These are phyloP conservation scores for Xenotilapia leptura DNA, from an alignment of 2,113 vertebrate species.

Conservation along the genomic window DNA sequence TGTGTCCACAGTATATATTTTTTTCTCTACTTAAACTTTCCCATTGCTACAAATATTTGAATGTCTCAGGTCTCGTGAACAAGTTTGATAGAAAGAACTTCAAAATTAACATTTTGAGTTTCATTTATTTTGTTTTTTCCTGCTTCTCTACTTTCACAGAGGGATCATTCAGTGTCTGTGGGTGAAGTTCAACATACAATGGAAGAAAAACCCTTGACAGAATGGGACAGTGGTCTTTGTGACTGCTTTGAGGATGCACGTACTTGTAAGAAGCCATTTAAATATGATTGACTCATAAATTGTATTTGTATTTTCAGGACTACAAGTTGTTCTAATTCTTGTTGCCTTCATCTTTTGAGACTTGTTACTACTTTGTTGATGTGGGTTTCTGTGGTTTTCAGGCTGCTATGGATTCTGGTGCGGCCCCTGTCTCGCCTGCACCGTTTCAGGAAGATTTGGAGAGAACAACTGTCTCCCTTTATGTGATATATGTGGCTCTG, in stretches of 20 bases:
- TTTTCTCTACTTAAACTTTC: neutral
- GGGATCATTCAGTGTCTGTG: no score
- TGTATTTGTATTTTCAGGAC: accelerated
- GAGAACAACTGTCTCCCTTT: slow-evolving; percentile 24
- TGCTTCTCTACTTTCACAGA: no score
- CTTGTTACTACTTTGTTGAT: accelerated
- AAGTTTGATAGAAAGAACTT: neutral
- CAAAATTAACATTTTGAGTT: neutral
- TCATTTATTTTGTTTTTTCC: neutral
- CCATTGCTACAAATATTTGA: neutral
- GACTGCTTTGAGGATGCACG: neutral
- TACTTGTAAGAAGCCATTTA: neutral
- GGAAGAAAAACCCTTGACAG: no score
- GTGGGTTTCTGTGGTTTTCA: neutral
- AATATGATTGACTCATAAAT: neutral
- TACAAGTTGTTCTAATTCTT: accelerated
- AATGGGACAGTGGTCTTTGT: no score
- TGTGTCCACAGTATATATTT: accelerated
- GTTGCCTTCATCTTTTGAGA: neutral
- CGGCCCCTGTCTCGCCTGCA: neutral
- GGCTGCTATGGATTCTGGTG: slow-evolving; percentile 12
- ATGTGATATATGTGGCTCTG: neutral
- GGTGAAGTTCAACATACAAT: no score
- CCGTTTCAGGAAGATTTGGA: neutral
- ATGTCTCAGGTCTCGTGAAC: neutral